Percentiles rank a stretch among this genome's conserved stretches.
Conservation (phyloP, 2,797 vertebrate genomes). For the Mus minutoides region DNA sequence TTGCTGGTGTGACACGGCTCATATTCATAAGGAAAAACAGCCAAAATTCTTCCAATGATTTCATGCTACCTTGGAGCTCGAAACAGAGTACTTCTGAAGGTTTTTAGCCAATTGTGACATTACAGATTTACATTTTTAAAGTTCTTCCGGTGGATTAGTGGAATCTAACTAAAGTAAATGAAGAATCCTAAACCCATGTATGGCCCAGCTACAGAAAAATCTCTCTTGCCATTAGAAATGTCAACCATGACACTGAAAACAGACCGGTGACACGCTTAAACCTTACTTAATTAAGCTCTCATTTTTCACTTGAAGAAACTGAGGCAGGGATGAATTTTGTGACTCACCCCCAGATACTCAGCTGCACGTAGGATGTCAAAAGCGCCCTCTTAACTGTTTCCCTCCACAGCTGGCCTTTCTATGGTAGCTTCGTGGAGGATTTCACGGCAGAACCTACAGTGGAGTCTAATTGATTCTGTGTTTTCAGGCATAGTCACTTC, state of each 20-base stretch:
- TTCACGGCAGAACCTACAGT: neutral
- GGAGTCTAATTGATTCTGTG: neutral
- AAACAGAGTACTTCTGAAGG: neutral
- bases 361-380: neutral
- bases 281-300: neutral
- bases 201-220: neutral
- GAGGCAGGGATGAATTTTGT: neutral
- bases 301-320: constrained; percentile 7
- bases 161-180: neutral
- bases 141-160: neutral
- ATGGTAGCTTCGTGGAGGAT: neutral
- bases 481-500: neutral
- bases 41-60: neutral
- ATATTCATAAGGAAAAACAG: neutral
- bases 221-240: neutral
- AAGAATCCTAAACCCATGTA: neutral
- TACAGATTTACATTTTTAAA: neutral
- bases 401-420: neutral
- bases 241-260: neutral
- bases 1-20: neutral
- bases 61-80: neutral
- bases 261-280: neutral
- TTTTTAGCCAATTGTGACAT: neutral
- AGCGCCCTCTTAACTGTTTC: neutral
- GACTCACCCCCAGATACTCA: neutral